Percentiles rank a stretch among this genome's conserved stretches.
These are phyloP conservation scores for Suillia variegata DNA, from an alignment of 2,888 invertebrate genomes.

Conservation along the genomic window DNA sequence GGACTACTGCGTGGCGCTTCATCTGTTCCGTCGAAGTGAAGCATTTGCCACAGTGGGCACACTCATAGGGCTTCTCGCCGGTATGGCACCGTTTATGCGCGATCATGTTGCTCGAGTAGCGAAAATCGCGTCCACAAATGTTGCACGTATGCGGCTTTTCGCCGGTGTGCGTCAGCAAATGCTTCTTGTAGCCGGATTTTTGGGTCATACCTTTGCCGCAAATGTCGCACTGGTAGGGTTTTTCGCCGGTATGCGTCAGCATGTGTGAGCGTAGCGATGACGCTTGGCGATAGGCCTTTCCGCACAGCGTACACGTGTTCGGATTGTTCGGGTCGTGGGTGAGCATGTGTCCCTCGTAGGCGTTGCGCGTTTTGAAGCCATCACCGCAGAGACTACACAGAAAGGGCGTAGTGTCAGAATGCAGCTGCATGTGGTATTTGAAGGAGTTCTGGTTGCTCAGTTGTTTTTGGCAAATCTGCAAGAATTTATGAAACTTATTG, in stretches of 20 bases:
- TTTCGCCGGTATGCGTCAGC: constrained; percentile 53
- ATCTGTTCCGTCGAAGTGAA: constrained; percentile 57
- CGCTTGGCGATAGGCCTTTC: constrained; percentile 55
- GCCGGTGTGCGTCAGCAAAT: constrained; percentile 58
- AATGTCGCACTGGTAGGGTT: constrained; percentile 54
- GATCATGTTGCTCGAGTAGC: constrained; percentile 58
- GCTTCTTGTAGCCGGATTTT: constrained; percentile 60
- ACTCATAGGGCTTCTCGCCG: constrained; percentile 54
- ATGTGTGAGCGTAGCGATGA: constrained; percentile 56
- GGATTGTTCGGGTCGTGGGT: constrained; percentile 57
- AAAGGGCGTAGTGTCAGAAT: constrained; percentile 55
- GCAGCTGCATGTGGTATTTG: constrained; percentile 59
- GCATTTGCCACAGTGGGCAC: constrained; percentile 52
- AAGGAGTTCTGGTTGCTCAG: constrained; percentile 56
- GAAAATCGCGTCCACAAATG: constrained; percentile 51
- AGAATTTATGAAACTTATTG: no score
- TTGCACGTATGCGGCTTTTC: constrained; percentile 58
- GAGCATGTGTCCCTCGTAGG: constrained; percentile 57
- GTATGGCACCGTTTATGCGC: constrained; percentile 55
- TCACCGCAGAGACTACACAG: constrained; percentile 54
- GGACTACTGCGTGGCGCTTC: constrained; percentile 54
- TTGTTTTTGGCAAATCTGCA: constrained; percentile 51
- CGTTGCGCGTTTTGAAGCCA: constrained; percentile 59
- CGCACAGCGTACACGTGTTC: constrained; percentile 53
- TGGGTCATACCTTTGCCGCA: constrained; percentile 60